A percentile compares a stretch with the other conserved stretches of the same genome.
Conservation (phyloP, 1,140 invertebrate genomes). For the Anastrepha ludens region DNA sequence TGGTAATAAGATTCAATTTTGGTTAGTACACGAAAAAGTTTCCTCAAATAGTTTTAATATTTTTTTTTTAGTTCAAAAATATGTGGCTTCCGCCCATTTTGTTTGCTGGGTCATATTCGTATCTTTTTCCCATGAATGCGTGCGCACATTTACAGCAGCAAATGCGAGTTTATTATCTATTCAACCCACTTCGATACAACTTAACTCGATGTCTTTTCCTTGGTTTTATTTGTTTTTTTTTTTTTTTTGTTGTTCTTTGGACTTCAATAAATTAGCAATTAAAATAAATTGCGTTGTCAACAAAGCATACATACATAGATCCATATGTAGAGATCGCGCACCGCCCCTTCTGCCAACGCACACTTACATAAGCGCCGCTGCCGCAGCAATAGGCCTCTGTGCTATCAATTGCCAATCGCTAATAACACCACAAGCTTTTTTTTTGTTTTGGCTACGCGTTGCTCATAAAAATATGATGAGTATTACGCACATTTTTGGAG, state of each 20-base stretch:
- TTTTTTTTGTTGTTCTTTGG: neutral
- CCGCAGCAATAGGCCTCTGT: neutral
- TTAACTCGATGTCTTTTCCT: neutral
- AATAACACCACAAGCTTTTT: neutral
- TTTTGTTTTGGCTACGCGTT: neutral
- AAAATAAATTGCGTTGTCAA: conserved; percentile 47
- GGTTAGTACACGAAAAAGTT: too few relatives aligned
- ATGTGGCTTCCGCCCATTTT: too few relatives aligned
- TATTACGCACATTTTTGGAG: neutral
- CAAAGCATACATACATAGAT: neutral
- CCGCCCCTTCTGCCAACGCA: neutral
- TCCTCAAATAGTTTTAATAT: too few relatives aligned
- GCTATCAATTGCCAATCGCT: conserved; percentile 14
- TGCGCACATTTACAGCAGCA: neutral
- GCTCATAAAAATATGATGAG: conserved; percentile 37
- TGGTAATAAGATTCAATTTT: too few relatives aligned
- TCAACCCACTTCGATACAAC: neutral
- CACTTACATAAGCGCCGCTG: neutral
- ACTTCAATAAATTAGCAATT: conserved; percentile 49
- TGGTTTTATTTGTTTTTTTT: neutral
- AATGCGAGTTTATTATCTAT: neutral
- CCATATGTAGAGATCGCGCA: neutral
- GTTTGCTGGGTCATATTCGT: neutral
- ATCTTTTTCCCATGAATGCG: neutral
- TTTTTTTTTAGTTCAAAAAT: too few relatives aligned